These are phyloP conservation scores for Drosophila hydei DNA, from an alignment of 1,140 invertebrate species.

Conservation along the genomic window DNA sequence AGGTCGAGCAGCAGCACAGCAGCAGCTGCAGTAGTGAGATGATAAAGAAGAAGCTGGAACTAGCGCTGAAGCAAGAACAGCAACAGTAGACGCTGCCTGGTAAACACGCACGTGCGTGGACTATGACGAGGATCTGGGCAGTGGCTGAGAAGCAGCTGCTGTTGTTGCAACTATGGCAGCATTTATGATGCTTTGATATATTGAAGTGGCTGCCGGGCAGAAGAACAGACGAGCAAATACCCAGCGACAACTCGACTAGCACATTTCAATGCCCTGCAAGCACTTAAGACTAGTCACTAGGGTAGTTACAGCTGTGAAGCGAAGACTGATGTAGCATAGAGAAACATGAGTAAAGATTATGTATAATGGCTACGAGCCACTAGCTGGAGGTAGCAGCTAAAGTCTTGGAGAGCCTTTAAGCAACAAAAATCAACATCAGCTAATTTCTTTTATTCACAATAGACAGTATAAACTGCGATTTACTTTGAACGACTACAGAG, in stretches of 20 bases:
- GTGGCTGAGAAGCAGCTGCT: constrained; percentile 19
- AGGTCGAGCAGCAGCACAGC: neutral
- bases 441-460: too few species aligned
- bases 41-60: neutral
- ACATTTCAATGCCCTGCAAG: constrained; percentile 6
- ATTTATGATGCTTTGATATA: constrained; percentile 79
- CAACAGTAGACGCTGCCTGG: neutral
- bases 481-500: too few species aligned
- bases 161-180: constrained; percentile 59
- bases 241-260: constrained; percentile 20
- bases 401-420: too few species aligned
- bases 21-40: too few species aligned
- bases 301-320: too few species aligned
- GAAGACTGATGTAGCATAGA: too few species aligned
- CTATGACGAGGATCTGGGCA: constrained; percentile 13
- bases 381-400: too few species aligned
- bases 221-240: constrained; percentile 24
- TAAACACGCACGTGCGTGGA: constrained; percentile 59
- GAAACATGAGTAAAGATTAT: too few species aligned
- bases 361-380: too few species aligned
- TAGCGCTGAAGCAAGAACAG: neutral
- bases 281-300: neutral
- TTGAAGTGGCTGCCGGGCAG: constrained; percentile 62
- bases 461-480: too few species aligned
- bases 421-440: too few species aligned